Percentiles rank a stretch among this genome's conserved stretches.
These are phyloP conservation scores for Pollenia angustigena DNA, from an alignment of 2,888 invertebrate species.

Conservation along the genomic window DNA sequence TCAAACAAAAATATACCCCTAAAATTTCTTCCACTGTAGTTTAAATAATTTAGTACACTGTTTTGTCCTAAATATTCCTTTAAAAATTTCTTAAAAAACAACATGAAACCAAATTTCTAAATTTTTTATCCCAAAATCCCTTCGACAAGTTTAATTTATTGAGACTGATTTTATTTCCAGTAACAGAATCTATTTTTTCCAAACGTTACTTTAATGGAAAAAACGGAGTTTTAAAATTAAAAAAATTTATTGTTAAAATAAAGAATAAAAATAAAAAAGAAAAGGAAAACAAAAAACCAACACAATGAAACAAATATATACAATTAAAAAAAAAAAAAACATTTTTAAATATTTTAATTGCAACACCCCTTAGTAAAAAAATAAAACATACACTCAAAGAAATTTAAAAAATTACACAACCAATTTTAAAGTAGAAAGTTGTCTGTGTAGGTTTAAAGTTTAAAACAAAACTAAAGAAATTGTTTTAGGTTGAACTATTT, in stretches of 20 bases:
- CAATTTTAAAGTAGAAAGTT: conserved; percentile 72
- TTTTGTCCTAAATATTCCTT: neutral
- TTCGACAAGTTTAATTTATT: conserved; percentile 70
- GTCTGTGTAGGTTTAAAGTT: conserved; percentile 69
- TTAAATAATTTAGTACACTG: neutral
- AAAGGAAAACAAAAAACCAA: conserved; percentile 34
- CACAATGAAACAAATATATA: conserved; percentile 50
- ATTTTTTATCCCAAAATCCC: conserved; percentile 34
- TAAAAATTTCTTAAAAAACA: neutral
- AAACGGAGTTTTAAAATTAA: conserved; percentile 59
- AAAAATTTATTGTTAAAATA: conserved; percentile 60
- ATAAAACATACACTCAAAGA: conserved; percentile 54
- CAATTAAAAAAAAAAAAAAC: conserved; percentile 38
- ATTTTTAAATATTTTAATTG: conserved; percentile 59
- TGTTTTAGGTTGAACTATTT: conserved; percentile 71
- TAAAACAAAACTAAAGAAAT: conserved; percentile 55
- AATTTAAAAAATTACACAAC: conserved; percentile 50
- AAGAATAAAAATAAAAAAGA: conserved; percentile 46
- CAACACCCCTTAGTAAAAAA: conserved; percentile 30
- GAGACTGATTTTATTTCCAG: conserved; percentile 73
- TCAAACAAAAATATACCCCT: no score
- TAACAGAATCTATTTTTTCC: conserved; percentile 63
- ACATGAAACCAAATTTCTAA: conserved; percentile 20
- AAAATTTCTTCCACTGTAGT: neutral
- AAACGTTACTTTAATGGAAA: conserved; percentile 61